Conservation (phyloP, 2,797 vertebrate genomes). For the Melanotaenia trifasciata region DNA sequence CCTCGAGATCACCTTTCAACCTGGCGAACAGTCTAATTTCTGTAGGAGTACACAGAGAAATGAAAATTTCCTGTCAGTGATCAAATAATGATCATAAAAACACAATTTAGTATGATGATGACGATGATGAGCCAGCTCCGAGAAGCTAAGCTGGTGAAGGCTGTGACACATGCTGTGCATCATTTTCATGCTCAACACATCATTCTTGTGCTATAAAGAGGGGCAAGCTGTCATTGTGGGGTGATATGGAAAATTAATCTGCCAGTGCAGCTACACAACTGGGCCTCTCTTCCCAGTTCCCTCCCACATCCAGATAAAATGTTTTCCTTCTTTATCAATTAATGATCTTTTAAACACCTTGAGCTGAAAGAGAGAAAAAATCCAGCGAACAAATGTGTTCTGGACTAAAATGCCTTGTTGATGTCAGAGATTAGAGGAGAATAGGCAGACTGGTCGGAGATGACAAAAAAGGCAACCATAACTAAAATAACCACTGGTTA, state of each 20-base stretch:
- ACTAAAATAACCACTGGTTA: background rate
- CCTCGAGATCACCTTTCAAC: conserved; percentile 44
- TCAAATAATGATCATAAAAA: conserved; percentile 47
- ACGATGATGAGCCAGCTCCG: background rate
- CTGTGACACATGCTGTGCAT: background rate
- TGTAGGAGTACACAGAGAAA: background rate
- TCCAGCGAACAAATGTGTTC: conserved; percentile 1
- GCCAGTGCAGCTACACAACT: background rate
- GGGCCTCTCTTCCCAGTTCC: background rate
- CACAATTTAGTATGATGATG: conserved; percentile 32
- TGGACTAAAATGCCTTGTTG: conserved; percentile 33
- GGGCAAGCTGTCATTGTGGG: conserved; percentile 10
- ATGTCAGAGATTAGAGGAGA: conserved; percentile 43
- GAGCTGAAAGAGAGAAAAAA: background rate
- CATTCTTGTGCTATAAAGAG: conserved; percentile 13
- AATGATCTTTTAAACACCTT: background rate
- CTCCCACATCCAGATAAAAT: conserved; percentile 13
- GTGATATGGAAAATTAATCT: conserved; percentile 35
- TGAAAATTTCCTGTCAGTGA: conserved; percentile 28
- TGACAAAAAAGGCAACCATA: conserved; percentile 11
- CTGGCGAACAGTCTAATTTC: conserved; percentile 10
- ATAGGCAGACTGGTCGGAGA: conserved; percentile 26
- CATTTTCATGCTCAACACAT: conserved; percentile 15
- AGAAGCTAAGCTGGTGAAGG: conserved; percentile 19
- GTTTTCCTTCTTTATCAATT: conserved; percentile 4